Conservation (phyloP, 2,888 invertebrate genomes). For the Schrankia costaestrigalis region DNA sequence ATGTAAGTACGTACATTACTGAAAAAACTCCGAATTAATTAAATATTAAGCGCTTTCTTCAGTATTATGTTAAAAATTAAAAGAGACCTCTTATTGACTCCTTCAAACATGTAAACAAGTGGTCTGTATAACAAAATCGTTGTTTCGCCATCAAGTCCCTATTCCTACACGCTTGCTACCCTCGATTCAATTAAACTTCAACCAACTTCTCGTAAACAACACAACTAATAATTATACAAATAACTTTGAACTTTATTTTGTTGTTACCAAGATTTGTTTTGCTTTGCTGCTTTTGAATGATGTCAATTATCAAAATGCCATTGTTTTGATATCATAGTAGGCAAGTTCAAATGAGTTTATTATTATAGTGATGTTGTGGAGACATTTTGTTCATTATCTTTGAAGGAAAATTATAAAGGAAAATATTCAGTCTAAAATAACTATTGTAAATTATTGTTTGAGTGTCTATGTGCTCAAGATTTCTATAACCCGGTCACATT, state of each 20-base stretch:
- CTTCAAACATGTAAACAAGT: conserved; percentile 52
- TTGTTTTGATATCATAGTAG: conserved; percentile 47
- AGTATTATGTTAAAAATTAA: conserved; percentile 20
- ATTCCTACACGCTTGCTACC: conserved; percentile 43
- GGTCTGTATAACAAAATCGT: conserved; percentile 54
- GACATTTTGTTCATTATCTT: conserved; percentile 12
- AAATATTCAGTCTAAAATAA: no score
- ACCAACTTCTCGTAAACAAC: conserved; percentile 75
- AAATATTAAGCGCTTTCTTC: conserved; percentile 3
- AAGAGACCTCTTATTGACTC: conserved; percentile 22
- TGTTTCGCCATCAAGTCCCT: conserved; percentile 59
- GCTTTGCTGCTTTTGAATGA: conserved; percentile 14
- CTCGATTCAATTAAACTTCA: conserved; percentile 77
- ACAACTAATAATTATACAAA: conserved; percentile 54
- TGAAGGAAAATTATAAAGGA: not conserved
- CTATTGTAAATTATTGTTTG: no score
- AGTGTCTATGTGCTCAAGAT: no score
- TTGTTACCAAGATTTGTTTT: conserved; percentile 19
- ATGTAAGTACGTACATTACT: no score
- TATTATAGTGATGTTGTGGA: conserved; percentile 27
- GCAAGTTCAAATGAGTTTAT: conserved; percentile 39
- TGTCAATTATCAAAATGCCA: conserved; percentile 58
- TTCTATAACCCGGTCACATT: no score
- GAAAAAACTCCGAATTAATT: not conserved
- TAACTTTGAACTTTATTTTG: conserved; percentile 43